phyloP scores from a whole-genome alignment of 2,888 invertebrate species.

The Eristalis arbustorum region DNA sequence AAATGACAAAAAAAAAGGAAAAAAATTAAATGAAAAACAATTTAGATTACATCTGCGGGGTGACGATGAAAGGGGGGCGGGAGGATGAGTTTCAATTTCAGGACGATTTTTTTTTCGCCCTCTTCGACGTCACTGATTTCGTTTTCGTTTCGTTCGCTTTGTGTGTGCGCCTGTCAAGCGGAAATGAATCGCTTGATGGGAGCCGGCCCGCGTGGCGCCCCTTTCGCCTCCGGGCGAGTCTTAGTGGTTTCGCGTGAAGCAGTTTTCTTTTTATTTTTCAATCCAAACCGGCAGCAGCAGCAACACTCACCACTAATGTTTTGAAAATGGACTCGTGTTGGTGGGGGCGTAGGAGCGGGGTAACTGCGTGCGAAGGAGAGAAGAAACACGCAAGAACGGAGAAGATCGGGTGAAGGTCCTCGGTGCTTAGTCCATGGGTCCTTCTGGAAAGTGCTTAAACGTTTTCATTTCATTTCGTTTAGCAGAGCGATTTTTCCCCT shows the following conservation, averaged over 20 bases:
- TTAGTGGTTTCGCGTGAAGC: slow-evolving; percentile 15
- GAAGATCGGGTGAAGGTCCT: slow-evolving; percentile 34
- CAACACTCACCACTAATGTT: slow-evolving; percentile 29
- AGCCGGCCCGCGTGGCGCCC: not conserved
- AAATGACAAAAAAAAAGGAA: slow-evolving; percentile 53
- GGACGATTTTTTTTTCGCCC: not conserved
- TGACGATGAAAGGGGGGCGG: not conserved
- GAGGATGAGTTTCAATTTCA: slow-evolving; percentile 31
- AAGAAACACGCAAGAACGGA: not conserved
- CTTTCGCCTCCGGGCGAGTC: no score
- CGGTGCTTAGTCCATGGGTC: not conserved
- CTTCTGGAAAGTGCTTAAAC: slow-evolving; percentile 45
- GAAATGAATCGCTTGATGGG: slow-evolving; percentile 31
- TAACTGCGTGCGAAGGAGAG: slow-evolving; percentile 22
- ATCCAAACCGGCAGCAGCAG: slow-evolving; percentile 5
- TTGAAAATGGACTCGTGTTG: not conserved
- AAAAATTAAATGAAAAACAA: slow-evolving; percentile 48
- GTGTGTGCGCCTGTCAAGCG: slow-evolving; percentile 1
- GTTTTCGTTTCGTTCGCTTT: not conserved
- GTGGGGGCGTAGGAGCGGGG: not conserved
- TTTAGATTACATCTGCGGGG: slow-evolving; percentile 46
- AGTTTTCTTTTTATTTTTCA: slow-evolving; percentile 27
- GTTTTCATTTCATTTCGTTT: slow-evolving; percentile 59
- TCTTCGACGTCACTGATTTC: not conserved
- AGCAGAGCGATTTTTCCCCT: slow-evolving; percentile 22